Conservation (phyloP, 1,140 invertebrate genomes). For the Diuraphis noxia region DNA sequence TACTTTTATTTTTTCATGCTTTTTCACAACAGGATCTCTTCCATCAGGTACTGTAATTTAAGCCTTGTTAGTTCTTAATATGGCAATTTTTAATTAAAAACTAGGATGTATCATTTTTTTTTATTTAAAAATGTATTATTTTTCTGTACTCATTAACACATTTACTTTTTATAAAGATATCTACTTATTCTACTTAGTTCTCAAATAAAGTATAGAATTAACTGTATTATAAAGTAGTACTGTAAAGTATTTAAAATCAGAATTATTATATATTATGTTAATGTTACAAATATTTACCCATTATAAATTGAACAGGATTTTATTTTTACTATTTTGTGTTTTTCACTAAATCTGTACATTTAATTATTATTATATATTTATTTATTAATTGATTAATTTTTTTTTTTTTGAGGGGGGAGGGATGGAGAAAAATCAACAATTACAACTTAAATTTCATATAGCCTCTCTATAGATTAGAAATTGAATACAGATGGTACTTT, state of each 20-base stretch:
- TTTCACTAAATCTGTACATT: background rate
- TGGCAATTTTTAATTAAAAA: background rate
- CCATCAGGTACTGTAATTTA: constrained; percentile 52
- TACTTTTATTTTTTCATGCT: constrained; percentile 48
- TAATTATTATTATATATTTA: background rate
- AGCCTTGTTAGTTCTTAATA: constrained; percentile 31
- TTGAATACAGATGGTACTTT: background rate
- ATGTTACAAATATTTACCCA: background rate
- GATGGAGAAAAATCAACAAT: background rate
- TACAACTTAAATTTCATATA: background rate
- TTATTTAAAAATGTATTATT: background rate
- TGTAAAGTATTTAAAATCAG: background rate
- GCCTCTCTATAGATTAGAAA: constrained; percentile 6
- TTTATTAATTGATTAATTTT: background rate
- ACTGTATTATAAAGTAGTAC: background rate
- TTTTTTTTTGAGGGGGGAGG: background rate
- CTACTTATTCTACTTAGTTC: background rate
- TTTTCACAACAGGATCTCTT: constrained; percentile 52
- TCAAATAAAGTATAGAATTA: background rate
- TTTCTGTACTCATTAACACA: background rate
- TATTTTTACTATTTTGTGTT: background rate
- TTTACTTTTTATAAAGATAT: background rate
- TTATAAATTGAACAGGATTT: background rate
- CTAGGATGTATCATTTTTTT: background rate
- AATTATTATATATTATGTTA: background rate